Evolutionary conservation across 2,888 invertebrate species (phyloP), one percentile per base, ranked within the genome.

Genomic region (Pasiphila rectangulata): DNA sequence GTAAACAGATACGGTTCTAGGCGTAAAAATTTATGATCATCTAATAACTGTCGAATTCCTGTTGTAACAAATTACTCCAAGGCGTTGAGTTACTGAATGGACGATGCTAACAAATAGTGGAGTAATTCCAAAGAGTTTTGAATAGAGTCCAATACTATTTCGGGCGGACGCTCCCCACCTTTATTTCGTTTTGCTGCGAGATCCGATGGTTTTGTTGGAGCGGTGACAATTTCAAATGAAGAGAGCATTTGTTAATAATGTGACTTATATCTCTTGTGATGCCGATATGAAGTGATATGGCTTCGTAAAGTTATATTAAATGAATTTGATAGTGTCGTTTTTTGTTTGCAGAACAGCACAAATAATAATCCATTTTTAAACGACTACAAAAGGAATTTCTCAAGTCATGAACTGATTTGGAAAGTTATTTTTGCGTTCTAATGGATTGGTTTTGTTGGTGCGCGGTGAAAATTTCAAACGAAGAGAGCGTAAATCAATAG

Each of bases 61-160:
- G 61, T 61, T 53, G 72, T 67, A 78, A 83, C 78, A 80, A 79
- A 84, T 83, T 76, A 79, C 72, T 60, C 59, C 57, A 69, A 67
- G 64, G 72, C 73, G 82, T 74, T 83, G 85, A 85, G 79, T 81
- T 86, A 83, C 84, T 88, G 87, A 88, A 88, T 88, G 87, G 81
- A 69, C 73, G 76, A 67, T 67, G 63, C 74, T 63, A 80, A 84
- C 83, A 83, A 85, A 86, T 86, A 82, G 84, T 79, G 57, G 76
- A 80, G 84, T 84, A 82, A 87, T 87, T 86, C 86, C 85, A 61
- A 82, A 80, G 80, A 84, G 84, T 86, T 85, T 88, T 88, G 88
- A 87, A 85, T 87, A 78, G 78, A 76, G 81, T 87, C 88, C 88
- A 88, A 86, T 52, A 76, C 83, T 88, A 88, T 88, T 88, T 85